Percentiles rank a stretch among this genome's conserved stretches.
phyloP scores from a whole-genome alignment of 2,113 vertebrate species.

The Ailurus styani region DNA sequence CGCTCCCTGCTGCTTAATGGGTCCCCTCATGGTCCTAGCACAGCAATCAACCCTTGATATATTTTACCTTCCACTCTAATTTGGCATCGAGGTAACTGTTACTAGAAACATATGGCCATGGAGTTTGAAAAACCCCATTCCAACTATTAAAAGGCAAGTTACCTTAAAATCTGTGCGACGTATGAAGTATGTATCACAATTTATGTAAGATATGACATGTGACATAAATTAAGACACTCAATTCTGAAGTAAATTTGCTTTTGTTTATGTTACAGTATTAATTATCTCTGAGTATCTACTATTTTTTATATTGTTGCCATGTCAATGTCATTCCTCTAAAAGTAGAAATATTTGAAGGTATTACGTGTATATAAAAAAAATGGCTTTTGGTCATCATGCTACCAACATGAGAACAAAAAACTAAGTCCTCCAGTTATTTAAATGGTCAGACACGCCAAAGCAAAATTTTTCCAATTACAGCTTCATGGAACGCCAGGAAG shows the following conservation, averaged over 20 bases:
- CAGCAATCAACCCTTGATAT: background rate
- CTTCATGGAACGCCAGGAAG: slow-evolving; percentile 35
- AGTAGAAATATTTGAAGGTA: background rate
- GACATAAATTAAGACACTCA: background rate
- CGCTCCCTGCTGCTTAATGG: background rate
- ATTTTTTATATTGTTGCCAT: background rate
- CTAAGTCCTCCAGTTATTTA: background rate
- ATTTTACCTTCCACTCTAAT: slow-evolving; percentile 29
- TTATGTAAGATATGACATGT: background rate
- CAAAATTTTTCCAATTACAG: slow-evolving; percentile 18
- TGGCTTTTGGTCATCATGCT: background rate
- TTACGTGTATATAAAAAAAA: background rate
- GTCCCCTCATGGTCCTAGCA: background rate
- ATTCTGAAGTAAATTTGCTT: slow-evolving; percentile 8
- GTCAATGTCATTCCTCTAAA: background rate
- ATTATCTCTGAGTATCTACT: background rate
- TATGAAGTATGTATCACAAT: background rate
- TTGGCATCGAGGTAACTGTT: background rate
- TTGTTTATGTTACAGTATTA: background rate
- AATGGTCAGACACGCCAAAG: background rate
- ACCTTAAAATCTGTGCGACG: slow-evolving; percentile 18
- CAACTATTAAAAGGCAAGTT: background rate
- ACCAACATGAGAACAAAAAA: background rate
- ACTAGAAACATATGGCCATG: background rate
- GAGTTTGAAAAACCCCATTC: background rate